A percentile compares a stretch with the other conserved stretches of the same genome.
These are phyloP conservation scores for Athene cunicularia DNA, from an alignment of 2,113 vertebrate species.

Conservation along the genomic window DNA sequence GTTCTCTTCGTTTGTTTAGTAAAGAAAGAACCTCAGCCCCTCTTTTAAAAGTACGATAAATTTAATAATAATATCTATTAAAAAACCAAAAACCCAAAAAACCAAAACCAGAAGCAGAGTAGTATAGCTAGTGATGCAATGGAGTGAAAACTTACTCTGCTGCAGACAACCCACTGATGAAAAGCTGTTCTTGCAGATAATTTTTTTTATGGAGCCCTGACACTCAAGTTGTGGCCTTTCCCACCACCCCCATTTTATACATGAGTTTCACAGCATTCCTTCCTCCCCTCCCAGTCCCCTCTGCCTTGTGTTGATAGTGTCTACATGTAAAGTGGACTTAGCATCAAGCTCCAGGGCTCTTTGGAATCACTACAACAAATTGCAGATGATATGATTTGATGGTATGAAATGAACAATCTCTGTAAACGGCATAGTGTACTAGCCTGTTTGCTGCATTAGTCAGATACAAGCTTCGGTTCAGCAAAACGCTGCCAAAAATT, in stretches of 20 bases:
- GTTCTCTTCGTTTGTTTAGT: not conserved
- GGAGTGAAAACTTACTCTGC: not conserved
- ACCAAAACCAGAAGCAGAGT: not conserved
- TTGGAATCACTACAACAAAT: not conserved
- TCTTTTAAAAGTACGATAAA: not conserved
- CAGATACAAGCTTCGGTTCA: constrained; percentile 6
- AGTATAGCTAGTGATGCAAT: not conserved
- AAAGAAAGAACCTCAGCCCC: not conserved
- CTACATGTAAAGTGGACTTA: not conserved
- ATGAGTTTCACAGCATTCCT: not conserved
- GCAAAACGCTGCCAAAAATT: constrained; percentile 43
- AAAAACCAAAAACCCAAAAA: not conserved
- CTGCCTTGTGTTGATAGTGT: not conserved
- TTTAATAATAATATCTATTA: not conserved
- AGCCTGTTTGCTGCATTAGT: constrained; percentile 54
- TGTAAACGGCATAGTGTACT: not conserved
- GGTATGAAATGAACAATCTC: constrained; percentile 9
- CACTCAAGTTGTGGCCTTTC: not conserved
- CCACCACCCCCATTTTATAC: not conserved
- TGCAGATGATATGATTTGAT: not conserved
- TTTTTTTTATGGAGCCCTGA: not conserved
- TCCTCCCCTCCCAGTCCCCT: not conserved
- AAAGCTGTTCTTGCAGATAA: not conserved
- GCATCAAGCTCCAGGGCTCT: not conserved
- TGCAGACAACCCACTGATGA: not conserved